A percentile compares a stretch with the other conserved stretches of the same genome.
These are phyloP conservation scores for Phoebastria nigripes DNA, from an alignment of 2,797 vertebrate genomes.

Conservation along the genomic window DNA sequence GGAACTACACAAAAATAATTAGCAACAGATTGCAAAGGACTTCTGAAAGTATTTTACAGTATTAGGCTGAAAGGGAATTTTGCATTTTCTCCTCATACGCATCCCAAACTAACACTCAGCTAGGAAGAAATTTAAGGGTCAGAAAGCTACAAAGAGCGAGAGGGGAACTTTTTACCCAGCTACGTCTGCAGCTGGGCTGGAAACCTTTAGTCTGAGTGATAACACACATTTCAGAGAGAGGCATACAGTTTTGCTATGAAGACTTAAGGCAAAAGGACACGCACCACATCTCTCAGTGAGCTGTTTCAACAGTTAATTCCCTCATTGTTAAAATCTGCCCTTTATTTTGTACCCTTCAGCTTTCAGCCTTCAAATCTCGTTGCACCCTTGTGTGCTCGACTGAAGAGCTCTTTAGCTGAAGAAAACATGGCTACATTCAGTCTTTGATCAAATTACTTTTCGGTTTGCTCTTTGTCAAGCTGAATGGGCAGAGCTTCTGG, in stretches of 20 bases:
- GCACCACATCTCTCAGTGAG: not conserved
- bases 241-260: not conserved
- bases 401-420: constrained; percentile 16
- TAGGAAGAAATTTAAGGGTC: not conserved
- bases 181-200: not conserved
- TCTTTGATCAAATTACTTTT: not conserved
- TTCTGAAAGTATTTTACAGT: not conserved
- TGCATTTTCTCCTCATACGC: not conserved
- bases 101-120: not conserved
- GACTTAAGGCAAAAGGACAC: not conserved
- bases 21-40: not conserved
- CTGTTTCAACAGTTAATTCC: constrained; percentile 5
- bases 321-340: not conserved
- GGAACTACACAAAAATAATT: not conserved
- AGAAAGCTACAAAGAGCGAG: not conserved
- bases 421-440: not conserved
- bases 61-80: not conserved
- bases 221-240: not conserved
- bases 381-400: accelerated
- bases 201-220: not conserved
- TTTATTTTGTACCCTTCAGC: constrained; percentile 2
- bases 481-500: not conserved
- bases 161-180: not conserved
- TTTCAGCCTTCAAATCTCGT: not conserved
- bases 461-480: not conserved